Evolutionary conservation across 2,797 vertebrate genomes (phyloP).

Genomic region (Pangasius krempfi): DNA sequence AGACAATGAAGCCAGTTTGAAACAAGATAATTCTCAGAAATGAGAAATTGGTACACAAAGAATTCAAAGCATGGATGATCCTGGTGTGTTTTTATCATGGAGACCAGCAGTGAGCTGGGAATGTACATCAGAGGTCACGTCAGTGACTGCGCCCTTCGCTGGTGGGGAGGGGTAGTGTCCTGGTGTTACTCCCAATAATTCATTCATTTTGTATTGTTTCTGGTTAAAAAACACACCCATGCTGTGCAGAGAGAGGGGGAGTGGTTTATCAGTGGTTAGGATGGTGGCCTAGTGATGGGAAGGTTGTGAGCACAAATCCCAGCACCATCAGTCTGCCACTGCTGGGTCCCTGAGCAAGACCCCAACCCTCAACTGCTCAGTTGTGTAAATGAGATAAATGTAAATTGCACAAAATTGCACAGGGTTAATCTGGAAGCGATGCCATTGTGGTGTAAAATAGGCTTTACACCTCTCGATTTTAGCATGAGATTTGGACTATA

Average conservation of each 20-base stretch:
- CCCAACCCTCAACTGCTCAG: too few relatives aligned
- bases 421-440: too few relatives aligned
- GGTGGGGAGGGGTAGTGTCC: not conserved
- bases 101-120: not conserved
- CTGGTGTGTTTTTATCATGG: not conserved
- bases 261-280: too few relatives aligned
- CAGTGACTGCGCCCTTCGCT: not conserved
- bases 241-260: not conserved
- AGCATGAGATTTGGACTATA: not conserved
- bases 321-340: too few relatives aligned
- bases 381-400: too few relatives aligned
- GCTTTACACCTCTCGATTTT: not conserved
- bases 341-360: too few relatives aligned
- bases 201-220: not conserved
- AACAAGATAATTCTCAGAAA: not conserved
- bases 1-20: not conserved
- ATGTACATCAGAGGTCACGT: not conserved
- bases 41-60: not conserved
- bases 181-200: not conserved
- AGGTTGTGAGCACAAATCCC: too few relatives aligned
- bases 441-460: too few relatives aligned
- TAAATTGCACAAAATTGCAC: too few relatives aligned
- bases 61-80: not conserved
- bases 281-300: too few relatives aligned
- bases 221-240: not conserved